phyloP scores from a whole-genome alignment of 2,113 vertebrate species.

The Apistogramma diplotaenia region DNA sequence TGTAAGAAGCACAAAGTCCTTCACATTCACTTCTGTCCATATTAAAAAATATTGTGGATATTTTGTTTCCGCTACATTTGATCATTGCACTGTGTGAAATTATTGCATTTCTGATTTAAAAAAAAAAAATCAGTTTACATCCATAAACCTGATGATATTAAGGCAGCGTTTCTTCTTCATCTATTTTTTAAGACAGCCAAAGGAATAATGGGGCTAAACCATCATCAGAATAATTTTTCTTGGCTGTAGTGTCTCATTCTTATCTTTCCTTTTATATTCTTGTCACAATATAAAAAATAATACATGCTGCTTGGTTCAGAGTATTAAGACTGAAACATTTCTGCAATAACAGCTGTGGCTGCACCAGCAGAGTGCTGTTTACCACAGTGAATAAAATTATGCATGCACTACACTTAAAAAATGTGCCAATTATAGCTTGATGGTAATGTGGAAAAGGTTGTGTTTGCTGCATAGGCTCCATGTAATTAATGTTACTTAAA shows the following conservation, averaged over 20 bases:
- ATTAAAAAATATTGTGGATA: neutral
- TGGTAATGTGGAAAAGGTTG: constrained; percentile 65
- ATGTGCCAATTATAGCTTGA: constrained; percentile 59
- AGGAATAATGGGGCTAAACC: neutral
- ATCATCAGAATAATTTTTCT: neutral
- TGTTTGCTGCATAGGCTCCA: constrained; percentile 47
- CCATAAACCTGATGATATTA: neutral
- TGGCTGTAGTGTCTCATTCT: neutral
- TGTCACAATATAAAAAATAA: neutral
- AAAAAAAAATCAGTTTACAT: neutral
- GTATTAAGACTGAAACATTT: neutral
- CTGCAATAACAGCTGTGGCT: neutral
- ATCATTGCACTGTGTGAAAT: neutral
- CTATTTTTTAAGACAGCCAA: neutral
- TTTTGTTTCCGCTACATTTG: neutral
- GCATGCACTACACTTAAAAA: constrained; percentile 64
- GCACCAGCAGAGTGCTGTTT: neutral
- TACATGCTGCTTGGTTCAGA: neutral
- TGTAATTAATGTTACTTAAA: constrained; percentile 67
- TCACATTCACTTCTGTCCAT: neutral
- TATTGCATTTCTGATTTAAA: neutral
- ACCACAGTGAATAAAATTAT: constrained; percentile 62
- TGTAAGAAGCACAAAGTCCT: neutral
- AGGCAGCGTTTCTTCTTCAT: neutral
- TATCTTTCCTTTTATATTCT: neutral